Conservation (phyloP, 2,113 vertebrate species). For the Abramis brama region DNA sequence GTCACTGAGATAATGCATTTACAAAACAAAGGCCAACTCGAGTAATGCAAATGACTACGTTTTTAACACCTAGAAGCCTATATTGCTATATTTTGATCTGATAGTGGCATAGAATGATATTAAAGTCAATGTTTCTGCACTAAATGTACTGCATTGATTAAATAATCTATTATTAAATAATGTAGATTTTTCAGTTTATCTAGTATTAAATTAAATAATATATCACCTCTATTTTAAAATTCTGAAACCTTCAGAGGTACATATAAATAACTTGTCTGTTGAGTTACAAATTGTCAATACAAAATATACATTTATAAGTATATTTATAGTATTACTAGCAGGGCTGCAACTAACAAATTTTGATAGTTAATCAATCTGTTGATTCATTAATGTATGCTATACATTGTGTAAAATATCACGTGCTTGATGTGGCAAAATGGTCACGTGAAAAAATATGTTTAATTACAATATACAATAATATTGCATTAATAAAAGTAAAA, state of each 20-base stretch:
- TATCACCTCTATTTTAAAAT: too few species aligned
- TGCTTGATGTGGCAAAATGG: background rate
- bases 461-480: background rate
- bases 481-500: too few species aligned
- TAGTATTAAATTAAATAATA: too few species aligned
- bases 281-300: background rate
- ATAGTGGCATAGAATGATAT: background rate
- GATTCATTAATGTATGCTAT: background rate
- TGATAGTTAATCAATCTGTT: background rate
- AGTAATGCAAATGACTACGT: background rate
- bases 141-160: background rate
- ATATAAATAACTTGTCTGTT: background rate
- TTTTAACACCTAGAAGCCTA: background rate
- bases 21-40: background rate
- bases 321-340: background rate
- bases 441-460: background rate
- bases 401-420: background rate
- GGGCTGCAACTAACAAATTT: background rate
- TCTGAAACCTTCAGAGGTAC: too few species aligned
- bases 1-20: conserved; percentile 10
- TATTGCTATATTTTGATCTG: background rate
- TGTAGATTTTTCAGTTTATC: too few species aligned
- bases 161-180: background rate
- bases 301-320: background rate
- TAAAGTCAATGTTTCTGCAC: background rate